These are phyloP conservation scores for Mythimna lalbum DNA, from an alignment of 2,888 invertebrate species.

Conservation along the genomic window DNA sequence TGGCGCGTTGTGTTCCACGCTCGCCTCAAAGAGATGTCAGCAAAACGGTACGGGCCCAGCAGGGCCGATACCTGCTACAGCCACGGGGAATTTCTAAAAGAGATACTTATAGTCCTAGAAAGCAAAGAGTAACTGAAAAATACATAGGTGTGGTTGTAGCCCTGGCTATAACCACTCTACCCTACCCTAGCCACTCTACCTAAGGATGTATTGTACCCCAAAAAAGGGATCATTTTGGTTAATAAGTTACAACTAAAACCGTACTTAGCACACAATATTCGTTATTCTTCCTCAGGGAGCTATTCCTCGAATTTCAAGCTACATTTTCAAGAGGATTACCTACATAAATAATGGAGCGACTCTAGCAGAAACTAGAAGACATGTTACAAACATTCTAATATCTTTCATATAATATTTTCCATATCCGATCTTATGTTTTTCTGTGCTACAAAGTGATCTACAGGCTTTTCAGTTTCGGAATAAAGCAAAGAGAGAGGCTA, in stretches of 20 bases:
- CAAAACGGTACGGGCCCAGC: no score
- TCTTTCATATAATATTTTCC: no score
- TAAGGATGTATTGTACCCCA: no score
- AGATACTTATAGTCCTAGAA: no score
- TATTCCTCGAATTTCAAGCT: constrained; percentile 12
- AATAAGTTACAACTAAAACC: background rate
- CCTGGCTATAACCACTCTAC: no score
- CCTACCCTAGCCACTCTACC: no score
- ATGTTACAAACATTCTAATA: background rate
- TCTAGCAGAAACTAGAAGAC: constrained; percentile 5
- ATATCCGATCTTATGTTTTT: background rate
- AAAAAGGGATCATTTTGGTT: background rate
- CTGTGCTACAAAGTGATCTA: background rate
- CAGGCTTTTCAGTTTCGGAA: background rate
- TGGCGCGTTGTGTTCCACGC: no score
- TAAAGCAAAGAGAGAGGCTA: background rate
- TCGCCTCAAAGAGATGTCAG: no score
- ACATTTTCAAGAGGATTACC: background rate
- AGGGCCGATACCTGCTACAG: no score
- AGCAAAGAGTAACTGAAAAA: no score
- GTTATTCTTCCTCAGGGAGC: constrained; percentile 5
- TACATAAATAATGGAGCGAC: constrained; percentile 1
- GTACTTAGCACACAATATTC: background rate
- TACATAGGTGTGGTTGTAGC: no score
- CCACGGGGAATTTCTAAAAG: no score